Base-by-base conservation (phyloP, 1,140 invertebrate genomes). In the Micrasema minimum region DNA sequence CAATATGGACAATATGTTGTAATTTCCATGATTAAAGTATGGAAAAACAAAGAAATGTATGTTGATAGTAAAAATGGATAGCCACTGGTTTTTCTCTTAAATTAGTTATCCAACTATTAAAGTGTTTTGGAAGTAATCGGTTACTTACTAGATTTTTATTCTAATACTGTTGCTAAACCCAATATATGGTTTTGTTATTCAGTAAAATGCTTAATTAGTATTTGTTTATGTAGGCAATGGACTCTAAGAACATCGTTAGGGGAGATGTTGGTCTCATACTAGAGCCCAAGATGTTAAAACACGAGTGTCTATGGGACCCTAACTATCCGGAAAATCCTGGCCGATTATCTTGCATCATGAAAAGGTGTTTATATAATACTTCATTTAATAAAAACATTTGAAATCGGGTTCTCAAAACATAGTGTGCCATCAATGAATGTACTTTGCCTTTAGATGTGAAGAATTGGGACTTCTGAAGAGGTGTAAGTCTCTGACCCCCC, bases 301-400 rank as follows among this genome's bases (percentile, higher is more conserved):
- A 96, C 78, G 77, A 81, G 14, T 96, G 93, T 78, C 80, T 92
- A 0, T 97, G 95, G 95, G 94, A 96, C 82, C 74, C 84, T 4
- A 87, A 89, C 57, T 93, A 96, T 83, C 91, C 92, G 2, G 95
- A 98, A 80, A 88, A 88, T 76, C 94, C 95, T 0, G 88, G 91
- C 61, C 86, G 95, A 76, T 88, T 94, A 48, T 88, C 83, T 5
- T 80, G 82, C 65, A 83, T 93, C 43, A 80, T 95, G n/a, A 83
- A 93, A 48, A 89, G 92, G 88, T 88, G 78, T 50, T 43, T 68
- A 37, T 37, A n/a, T n/a, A 46, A 16, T 16, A n/a, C 43, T 46
- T 5, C 41, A 11, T 31, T 31, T 31, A 31, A 31, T 31, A 7
- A 31, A 31, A 31, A 31, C 26, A 7, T 2, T 31, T 31, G 2